These are phyloP conservation scores for Orthonevra nobilis DNA, from an alignment of 2,888 invertebrate genomes.

Conservation along the genomic window DNA sequence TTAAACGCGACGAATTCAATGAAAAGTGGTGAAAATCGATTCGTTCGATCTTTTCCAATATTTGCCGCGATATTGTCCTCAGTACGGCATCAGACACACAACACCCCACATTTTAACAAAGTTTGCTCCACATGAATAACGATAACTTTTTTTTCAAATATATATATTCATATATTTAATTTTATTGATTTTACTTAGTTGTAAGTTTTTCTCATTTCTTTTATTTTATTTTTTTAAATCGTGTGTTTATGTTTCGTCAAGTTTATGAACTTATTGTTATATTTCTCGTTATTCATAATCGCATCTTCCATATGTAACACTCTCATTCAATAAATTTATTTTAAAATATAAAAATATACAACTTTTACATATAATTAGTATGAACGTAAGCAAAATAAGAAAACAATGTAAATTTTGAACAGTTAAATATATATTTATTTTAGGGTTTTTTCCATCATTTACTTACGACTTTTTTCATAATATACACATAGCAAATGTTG, in stretches of 20 bases:
- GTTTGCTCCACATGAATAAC: neutral
- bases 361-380: constrained; percentile 62
- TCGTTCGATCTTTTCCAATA: too few species aligned
- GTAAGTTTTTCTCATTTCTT: constrained; percentile 24
- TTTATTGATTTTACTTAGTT: constrained; percentile 64
- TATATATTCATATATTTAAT: constrained; percentile 47
- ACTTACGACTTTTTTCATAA: constrained; percentile 36
- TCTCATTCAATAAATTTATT: constrained; percentile 60
- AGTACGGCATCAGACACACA: too few species aligned
- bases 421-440: constrained; percentile 54
- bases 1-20: too few species aligned
- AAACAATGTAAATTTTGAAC: too few species aligned
- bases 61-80: too few species aligned
- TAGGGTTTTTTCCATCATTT: constrained; percentile 11
- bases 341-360: constrained; percentile 70
- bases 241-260: constrained; percentile 35
- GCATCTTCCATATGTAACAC: constrained; percentile 44
- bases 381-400: too few species aligned
- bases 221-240: constrained; percentile 33
- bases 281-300: constrained; percentile 34
- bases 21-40: too few species aligned
- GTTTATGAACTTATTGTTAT: constrained; percentile 32
- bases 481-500: constrained; percentile 69
- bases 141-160: constrained; percentile 19
- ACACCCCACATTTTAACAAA: too few species aligned